Conservation (phyloP, 2,888 invertebrate genomes). For the Lamproptera curius region DNA sequence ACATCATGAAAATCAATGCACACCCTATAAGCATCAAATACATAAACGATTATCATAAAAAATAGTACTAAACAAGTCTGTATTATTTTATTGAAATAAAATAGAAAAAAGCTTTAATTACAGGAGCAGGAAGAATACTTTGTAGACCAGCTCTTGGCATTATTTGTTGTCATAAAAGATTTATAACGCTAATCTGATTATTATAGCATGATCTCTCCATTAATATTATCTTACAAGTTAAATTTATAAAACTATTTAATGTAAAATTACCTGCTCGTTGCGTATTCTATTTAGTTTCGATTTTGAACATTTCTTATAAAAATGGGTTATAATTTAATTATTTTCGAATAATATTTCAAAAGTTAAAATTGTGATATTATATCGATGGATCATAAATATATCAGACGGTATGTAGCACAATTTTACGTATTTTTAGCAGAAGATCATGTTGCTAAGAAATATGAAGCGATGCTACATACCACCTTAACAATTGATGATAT, state of each 20-base stretch:
- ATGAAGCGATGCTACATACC: background rate
- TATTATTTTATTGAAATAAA: conserved; percentile 8
- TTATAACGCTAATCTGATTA: conserved; percentile 17
- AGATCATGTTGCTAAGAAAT: background rate
- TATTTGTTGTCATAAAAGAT: conserved; percentile 11
- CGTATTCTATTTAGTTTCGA: conserved; percentile 3
- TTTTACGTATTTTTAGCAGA: background rate
- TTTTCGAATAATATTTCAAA: conserved; percentile 1
- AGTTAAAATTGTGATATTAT: background rate
- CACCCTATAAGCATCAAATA: conserved; percentile 1
- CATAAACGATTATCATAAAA: background rate
- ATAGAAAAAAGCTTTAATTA: conserved; percentile 2
- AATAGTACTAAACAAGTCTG: conserved; percentile 8
- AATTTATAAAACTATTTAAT: conserved; percentile 18
- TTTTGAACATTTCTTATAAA: conserved; percentile 11
- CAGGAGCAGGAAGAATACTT: conserved; percentile 8
- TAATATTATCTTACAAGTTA: conserved; percentile 13
- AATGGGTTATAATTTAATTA: conserved; percentile 3
- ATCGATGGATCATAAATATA: background rate
- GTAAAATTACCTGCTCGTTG: conserved; percentile 16
- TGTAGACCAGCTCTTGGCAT: conserved; percentile 8
- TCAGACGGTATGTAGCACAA: background rate
- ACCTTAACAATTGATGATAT: background rate
- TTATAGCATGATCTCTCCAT: conserved; percentile 22
- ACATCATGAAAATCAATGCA: conserved; percentile 1